Percentiles rank a stretch among this genome's conserved stretches.
phyloP scores from a whole-genome alignment of 2,113 vertebrate species.

The Calidris pygmaea region DNA sequence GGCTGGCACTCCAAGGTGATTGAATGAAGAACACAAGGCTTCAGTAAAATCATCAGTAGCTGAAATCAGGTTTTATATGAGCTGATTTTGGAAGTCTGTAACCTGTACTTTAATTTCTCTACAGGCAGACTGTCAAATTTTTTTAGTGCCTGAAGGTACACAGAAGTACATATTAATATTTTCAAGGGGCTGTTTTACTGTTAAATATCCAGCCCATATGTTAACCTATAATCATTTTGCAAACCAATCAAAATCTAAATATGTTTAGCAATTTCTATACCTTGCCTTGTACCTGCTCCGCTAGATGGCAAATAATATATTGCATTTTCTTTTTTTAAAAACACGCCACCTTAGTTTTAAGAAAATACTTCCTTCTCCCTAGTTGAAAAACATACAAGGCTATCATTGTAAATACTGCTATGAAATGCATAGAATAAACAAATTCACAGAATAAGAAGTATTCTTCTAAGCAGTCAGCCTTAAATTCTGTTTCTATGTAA shows the following conservation, averaged over 20 bases:
- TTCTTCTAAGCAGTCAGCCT: background rate
- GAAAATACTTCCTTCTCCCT: background rate
- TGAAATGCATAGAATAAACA: background rate
- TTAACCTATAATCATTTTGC: background rate
- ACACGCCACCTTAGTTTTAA: background rate
- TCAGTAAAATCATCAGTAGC: background rate
- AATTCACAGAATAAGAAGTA: background rate
- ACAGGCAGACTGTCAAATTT: background rate
- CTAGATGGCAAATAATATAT: background rate
- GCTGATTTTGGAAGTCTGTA: background rate
- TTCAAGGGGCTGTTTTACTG: background rate
- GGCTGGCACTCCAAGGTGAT: constrained; percentile 39
- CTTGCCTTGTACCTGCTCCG: background rate
- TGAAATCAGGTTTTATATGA: background rate
- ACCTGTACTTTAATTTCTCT: background rate
- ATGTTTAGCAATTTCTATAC: background rate
- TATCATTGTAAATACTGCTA: background rate
- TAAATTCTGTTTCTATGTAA: background rate
- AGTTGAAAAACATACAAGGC: background rate
- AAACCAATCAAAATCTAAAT: background rate
- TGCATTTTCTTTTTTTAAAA: background rate
- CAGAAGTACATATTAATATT: background rate
- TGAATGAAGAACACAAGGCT: background rate
- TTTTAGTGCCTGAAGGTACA: background rate
- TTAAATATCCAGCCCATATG: background rate